These are phyloP conservation scores for Lepidurus arcticus DNA, from an alignment of 1,140 invertebrate species.

Conservation along the genomic window DNA sequence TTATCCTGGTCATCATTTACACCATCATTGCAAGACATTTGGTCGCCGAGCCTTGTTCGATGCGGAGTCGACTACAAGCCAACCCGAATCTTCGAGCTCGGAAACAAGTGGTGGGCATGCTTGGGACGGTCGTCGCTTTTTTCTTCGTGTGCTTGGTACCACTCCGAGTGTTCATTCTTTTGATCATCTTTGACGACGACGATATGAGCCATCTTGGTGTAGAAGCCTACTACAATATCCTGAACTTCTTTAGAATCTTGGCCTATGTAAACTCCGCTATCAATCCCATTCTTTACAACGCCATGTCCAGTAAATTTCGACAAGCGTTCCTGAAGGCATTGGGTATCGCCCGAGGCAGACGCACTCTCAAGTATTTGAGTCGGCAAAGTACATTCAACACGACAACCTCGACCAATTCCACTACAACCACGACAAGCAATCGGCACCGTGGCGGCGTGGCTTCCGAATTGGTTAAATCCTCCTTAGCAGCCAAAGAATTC, in stretches of 20 bases:
- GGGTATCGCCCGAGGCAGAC: constrained; percentile 37
- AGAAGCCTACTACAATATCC: constrained; percentile 73
- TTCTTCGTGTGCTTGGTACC: constrained; percentile 87
- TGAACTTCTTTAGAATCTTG: constrained; percentile 81
- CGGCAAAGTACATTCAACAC: constrained; percentile 41
- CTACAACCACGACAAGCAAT: constrained; percentile 37
- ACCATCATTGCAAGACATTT: constrained; percentile 67
- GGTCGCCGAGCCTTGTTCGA: constrained; percentile 34
- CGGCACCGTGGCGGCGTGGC: neutral
- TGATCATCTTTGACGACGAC: constrained; percentile 70
- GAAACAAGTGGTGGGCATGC: constrained; percentile 70
- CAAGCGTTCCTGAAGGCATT: constrained; percentile 61
- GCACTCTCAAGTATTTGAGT: constrained; percentile 39
- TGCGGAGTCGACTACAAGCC: constrained; percentile 34
- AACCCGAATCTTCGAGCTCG: constrained; percentile 40
- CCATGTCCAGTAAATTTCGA: constrained; percentile 75
- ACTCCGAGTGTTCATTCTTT: constrained; percentile 74
- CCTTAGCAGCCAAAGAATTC: neutral
- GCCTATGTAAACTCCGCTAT: constrained; percentile 82
- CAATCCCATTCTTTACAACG: constrained; percentile 76
- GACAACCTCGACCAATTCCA: constrained; percentile 38
- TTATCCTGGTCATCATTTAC: constrained; percentile 69
- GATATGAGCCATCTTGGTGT: constrained; percentile 60
- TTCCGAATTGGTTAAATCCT: neutral
- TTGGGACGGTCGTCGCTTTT: constrained; percentile 79